phyloP scores from a whole-genome alignment of 2,888 invertebrate genomes.

The Sesia bembeciformis region DNA sequence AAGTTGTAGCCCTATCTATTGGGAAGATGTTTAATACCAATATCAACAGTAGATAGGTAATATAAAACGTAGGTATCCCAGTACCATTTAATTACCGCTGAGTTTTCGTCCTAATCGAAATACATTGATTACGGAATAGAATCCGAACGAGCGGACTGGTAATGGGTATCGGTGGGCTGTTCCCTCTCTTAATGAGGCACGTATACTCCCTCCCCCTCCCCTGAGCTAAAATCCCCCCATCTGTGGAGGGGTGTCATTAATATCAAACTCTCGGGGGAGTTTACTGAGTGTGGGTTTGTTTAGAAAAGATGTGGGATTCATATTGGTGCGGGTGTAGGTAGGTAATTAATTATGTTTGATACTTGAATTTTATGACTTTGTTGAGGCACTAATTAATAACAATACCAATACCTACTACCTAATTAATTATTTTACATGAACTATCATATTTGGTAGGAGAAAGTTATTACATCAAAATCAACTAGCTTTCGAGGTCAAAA shows the following conservation, averaged over 20 bases:
- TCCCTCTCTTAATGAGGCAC: conserved; percentile 36
- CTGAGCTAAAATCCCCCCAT: conserved; percentile 8
- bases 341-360: neutral
- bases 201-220: conserved; percentile 18
- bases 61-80: too few species aligned
- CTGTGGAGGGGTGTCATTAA: conserved; percentile 23
- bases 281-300: conserved; percentile 2
- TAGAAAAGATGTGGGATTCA: neutral
- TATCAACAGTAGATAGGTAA: too few species aligned
- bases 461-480: too few species aligned
- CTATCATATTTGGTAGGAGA: too few species aligned
- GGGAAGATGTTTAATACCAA: too few species aligned
- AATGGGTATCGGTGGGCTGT: conserved; percentile 32
- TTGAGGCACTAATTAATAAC: too few species aligned
- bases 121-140: conserved; percentile 53
- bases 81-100: too few species aligned
- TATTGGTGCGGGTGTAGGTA: neutral
- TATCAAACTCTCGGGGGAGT: conserved; percentile 19
- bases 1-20: too few species aligned
- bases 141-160: conserved; percentile 18
- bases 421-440: too few species aligned
- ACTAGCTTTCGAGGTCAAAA: too few species aligned
- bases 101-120: conserved; percentile 40
- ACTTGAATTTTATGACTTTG: too few species aligned
- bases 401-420: too few species aligned